Conservation (phyloP, 1,140 invertebrate species). For the Mizuhopecten yessoensis region DNA sequence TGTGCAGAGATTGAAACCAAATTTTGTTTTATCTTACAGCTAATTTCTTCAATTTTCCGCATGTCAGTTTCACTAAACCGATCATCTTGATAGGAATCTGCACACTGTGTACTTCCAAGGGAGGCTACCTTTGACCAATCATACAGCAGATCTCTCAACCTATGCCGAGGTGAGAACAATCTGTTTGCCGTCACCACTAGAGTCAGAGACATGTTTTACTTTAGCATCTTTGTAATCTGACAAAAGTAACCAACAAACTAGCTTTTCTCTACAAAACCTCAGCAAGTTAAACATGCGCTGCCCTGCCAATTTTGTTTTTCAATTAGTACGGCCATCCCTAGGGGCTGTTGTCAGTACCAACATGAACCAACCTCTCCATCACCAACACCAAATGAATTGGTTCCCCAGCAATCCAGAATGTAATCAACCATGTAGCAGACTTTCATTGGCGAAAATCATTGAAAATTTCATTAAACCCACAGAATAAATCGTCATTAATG, state of each 20-base stretch:
- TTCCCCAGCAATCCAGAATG: background rate
- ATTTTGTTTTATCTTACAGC: constrained; percentile 25
- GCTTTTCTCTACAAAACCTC: background rate
- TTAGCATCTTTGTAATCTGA: constrained; percentile 11
- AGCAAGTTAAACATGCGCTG: constrained; percentile 10
- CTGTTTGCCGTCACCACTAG: constrained; percentile 1
- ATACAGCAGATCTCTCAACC: background rate
- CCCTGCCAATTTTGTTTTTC: constrained; percentile 26
- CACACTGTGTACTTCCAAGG: constrained; percentile 2
- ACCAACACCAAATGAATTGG: constrained; percentile 17
- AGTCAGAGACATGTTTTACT: background rate
- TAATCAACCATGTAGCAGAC: constrained; percentile 24
- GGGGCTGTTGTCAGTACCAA: background rate
- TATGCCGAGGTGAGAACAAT: constrained; percentile 7
- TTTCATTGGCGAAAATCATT: constrained; percentile 39
- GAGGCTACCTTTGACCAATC: constrained; percentile 10
- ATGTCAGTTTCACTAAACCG: constrained; percentile 23
- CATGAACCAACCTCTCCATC: background rate
- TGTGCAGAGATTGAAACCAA: constrained; percentile 8
- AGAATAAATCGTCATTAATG: constrained; percentile 39
- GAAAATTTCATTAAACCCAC: constrained; percentile 39
- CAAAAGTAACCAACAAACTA: constrained; percentile 21
- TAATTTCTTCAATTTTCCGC: constrained; percentile 34
- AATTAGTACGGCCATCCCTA: background rate
- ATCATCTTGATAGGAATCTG: constrained; percentile 12